Evolutionary conservation across 2,113 vertebrate species (phyloP), one percentile per base, ranked within the genome.

Genomic region (Emydocephalus ijimae): DNA sequence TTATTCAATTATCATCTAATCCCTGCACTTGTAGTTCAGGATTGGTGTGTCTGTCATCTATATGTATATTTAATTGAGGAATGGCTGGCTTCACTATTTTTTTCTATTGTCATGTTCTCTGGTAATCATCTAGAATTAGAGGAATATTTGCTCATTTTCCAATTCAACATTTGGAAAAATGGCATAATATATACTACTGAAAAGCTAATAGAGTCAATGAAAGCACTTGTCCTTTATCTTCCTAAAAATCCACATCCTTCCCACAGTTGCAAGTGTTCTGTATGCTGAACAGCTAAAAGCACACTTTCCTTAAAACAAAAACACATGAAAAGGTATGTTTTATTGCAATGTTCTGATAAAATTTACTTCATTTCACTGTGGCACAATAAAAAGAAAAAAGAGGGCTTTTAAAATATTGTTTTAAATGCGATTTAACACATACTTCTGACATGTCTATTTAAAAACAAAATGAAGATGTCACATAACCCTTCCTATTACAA

Each of bases 351-450:
- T 55, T 91, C 87, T 91, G 86, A 64, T 86, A 81, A 87, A 96
- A 94, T 96, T 95, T 95, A 95, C 94, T 96, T 54, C 93, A 93
- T 92, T 94, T 97, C 96, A 96, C 96, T 96, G 93, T 95, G 95
- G 96, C 97, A 96, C 97, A 96, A 96, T 96, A 94, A 92, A 94
- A 93, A 90, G 21, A 50, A 2, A 55, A 48, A 64, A 91, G 45
- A 21, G 23, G 23, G 50, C 34, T 85, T 89, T 87, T 52, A 90
- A 43, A 43, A 89, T 34, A 34, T 89, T 50, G 34, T 15, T 74
- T 34, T 34, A 91, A 50, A 74, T 57, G 56, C 39, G 48, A 50
- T 54, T 55, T 69, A 87, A 56, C 21, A 20, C 20, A 20, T 91
- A n/a, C 21, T 90, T 93, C 34, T 12, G 39, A 8, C 1, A 14